These are phyloP conservation scores for Meloidogyne floridensis DNA, from an alignment of 1,140 invertebrate species.

Conservation along the genomic window DNA sequence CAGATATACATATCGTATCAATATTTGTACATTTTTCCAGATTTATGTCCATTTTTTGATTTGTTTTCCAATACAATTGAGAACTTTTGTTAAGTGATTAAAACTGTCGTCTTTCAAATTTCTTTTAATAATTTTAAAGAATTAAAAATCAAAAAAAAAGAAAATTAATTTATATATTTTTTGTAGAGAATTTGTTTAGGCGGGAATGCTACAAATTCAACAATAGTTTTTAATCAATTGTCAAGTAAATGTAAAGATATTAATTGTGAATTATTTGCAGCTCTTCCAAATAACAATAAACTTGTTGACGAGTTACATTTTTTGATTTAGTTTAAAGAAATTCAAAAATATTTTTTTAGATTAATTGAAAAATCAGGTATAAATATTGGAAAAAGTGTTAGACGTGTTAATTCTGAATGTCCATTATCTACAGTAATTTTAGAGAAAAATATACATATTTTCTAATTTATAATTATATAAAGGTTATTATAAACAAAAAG, in stretches of 20 bases:
- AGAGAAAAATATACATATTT: background rate
- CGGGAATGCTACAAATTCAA: conserved; percentile 46
- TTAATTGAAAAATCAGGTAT: conserved; percentile 22
- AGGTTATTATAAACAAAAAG: conserved; percentile 33
- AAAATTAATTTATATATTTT: too few species aligned
- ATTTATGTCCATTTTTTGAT: too few species aligned
- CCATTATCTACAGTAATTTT: conserved; percentile 42
- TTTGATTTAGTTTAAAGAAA: background rate
- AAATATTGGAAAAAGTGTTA: conserved; percentile 3
- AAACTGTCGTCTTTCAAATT: background rate
- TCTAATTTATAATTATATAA: background rate
- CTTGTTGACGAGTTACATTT: conserved; percentile 31
- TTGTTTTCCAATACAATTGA: too few species aligned
- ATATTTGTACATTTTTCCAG: too few species aligned
- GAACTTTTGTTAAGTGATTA: too few species aligned
- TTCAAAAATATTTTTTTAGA: conserved; percentile 7
- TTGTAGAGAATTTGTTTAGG: conserved; percentile 27
- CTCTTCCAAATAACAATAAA: conserved; percentile 35
- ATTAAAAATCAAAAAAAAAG: too few species aligned
- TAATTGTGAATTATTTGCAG: conserved; percentile 39
- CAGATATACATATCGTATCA: too few species aligned
- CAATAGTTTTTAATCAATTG: conserved; percentile 37
- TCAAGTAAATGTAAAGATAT: background rate
- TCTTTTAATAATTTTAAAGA: background rate
- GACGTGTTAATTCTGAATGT: conserved; percentile 8